Percentiles rank a stretch among this genome's conserved stretches.
These are phyloP conservation scores for Trichonephila clavata DNA, from an alignment of 1,140 invertebrate species.

Conservation along the genomic window DNA sequence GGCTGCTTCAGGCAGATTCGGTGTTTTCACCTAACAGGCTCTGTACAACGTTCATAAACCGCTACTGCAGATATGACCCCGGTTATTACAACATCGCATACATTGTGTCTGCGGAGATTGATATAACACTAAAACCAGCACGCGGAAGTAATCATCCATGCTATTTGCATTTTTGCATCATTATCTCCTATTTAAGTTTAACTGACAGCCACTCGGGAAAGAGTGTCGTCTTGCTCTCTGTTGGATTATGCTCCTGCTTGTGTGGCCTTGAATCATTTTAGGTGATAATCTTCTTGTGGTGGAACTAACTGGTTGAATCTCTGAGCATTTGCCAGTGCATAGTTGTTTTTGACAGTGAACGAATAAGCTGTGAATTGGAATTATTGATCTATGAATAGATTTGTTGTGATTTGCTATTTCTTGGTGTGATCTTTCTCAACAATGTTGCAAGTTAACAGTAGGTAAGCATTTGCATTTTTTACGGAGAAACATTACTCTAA, in stretches of 20 bases:
- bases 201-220: background rate
- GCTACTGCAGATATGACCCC: background rate
- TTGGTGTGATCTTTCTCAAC: no score
- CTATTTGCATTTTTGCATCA: constrained; percentile 21
- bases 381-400: no score
- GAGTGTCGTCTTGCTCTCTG: background rate
- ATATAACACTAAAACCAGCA: background rate
- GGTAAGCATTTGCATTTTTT: no score
- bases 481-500: no score
- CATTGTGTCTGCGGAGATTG: background rate
- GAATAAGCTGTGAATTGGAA: no score
- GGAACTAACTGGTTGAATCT: background rate
- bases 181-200: constrained; percentile 26
- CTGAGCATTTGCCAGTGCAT: background rate
- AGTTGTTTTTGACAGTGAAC: no score
- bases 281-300: background rate
- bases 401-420: no score
- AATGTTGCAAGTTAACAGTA: no score
- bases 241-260: background rate
- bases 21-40: background rate
- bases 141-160: constrained; percentile 5
- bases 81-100: background rate
- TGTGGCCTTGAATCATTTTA: background rate
- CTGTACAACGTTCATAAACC: background rate
- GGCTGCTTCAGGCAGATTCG: background rate